Conservation (phyloP, 2,797 vertebrate species). For the Anableps anableps region DNA sequence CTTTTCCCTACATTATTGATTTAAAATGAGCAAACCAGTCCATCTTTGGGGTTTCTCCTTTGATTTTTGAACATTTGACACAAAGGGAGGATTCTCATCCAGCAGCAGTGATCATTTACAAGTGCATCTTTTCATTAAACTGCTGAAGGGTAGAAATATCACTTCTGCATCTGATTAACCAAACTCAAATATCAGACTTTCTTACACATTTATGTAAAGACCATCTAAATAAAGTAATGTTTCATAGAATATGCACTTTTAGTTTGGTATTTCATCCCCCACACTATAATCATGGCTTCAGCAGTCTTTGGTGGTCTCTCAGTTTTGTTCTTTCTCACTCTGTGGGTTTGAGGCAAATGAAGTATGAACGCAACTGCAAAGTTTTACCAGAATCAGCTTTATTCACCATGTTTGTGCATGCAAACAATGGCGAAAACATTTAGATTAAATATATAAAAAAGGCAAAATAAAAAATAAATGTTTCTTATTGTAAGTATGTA, state of each 20-base stretch:
- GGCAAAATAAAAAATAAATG: no score
- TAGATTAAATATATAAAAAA: not conserved
- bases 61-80: not conserved
- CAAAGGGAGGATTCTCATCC: not conserved
- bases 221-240: not conserved
- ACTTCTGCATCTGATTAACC: not conserved
- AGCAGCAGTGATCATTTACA: not conserved
- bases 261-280: not conserved
- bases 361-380: not conserved
- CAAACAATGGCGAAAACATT: not conserved
- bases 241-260: not conserved
- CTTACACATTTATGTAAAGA: not conserved
- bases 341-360: slow-evolving; percentile 10
- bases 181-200: not conserved
- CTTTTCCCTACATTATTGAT: not conserved
- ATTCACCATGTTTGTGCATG: not conserved
- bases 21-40: not conserved
- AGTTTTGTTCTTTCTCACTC: not conserved
- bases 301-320: slow-evolving; percentile 8
- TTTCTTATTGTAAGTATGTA: no score
- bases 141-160: not conserved
- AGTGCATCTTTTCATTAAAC: not conserved
- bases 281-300: not conserved
- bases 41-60: not conserved
- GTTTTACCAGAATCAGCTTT: not conserved